phyloP scores from a whole-genome alignment of 1,140 invertebrate species.

The Eupristina koningsbergeri region DNA sequence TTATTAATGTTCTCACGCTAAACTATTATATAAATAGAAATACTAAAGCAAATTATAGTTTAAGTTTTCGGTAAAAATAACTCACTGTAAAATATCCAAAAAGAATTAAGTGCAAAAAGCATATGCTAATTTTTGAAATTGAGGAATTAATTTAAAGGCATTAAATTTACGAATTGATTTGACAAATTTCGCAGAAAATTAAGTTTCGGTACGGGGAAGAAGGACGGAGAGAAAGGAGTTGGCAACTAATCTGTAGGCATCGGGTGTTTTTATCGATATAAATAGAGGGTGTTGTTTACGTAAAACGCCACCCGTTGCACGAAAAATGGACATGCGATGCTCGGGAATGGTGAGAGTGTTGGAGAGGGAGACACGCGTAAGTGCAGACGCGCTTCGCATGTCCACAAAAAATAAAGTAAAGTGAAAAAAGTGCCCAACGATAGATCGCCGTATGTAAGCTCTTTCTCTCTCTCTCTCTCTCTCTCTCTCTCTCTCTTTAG shows the following conservation, averaged over 20 bases:
- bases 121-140: no score
- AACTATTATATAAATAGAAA: no score
- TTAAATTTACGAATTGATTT: background rate
- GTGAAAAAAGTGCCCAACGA: background rate
- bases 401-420: background rate
- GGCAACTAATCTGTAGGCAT: background rate
- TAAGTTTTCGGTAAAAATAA: no score
- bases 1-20: no score
- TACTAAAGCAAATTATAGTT: no score
- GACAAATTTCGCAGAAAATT: background rate
- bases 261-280: background rate
- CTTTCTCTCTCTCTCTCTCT: background rate
- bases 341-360: no score
- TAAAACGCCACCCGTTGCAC: background rate
- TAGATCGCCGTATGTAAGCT: background rate
- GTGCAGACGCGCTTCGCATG: background rate
- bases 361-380: background rate
- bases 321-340: background rate
- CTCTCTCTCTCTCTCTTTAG: background rate
- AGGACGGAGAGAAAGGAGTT: background rate
- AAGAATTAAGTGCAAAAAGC: no score
- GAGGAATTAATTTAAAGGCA: no score
- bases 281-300: background rate
- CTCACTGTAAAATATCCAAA: no score
- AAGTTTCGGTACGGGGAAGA: background rate